Evolutionary conservation across 1,140 invertebrate genomes (phyloP), one percentile per base, ranked within the genome.

Genomic region (Drosophila kepulauana): DNA sequence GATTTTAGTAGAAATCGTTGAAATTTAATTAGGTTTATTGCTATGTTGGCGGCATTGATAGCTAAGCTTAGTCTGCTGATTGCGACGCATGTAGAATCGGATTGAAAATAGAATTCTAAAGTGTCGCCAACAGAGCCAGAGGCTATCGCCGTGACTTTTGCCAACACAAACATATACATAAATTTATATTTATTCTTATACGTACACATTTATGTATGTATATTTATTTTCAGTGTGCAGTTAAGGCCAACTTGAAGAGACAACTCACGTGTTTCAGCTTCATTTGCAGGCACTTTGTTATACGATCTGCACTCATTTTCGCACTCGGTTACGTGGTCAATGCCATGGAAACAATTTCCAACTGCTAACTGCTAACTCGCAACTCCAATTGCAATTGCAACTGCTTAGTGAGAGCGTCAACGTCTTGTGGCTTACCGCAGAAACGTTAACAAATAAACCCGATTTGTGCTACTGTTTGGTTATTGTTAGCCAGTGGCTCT

Each of bases 311-410:
- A 52, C 45, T 68, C 62, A 52, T 89, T 85, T 89, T 88, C 85
- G 85, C 85, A 88, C 85, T 88, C 85, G 85, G 85, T 88, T 88
- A 88, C 85, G 85, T 88, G 85, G 85, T 88, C 85, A 88, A 88
- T 88, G 85, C 85, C 85, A 89, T 63, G 61, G 30, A 38, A 69
- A 38, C 7, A 38, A 38, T 10, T 48, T 68, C 33, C 35, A 20
- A 63, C 48, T 35, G 48, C 3, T 28, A 20, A 63, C 48, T 35
- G 48, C 3, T 28, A 63, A 41, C 59, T 52, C 69, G 35, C 54
- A 33, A 58, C 54, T 75, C 71, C 77, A 67, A 54, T 54, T 41
- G 46, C 43, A 46, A 41, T 5, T 33, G 33, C 30, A n/a, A 65
- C 35, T 41, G 51, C 15, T 46, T 41, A 77, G 84, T 82, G 84